Evolutionary conservation across 2,888 invertebrate genomes (phyloP).

Genomic region (Lithophane semibrunnea): DNA sequence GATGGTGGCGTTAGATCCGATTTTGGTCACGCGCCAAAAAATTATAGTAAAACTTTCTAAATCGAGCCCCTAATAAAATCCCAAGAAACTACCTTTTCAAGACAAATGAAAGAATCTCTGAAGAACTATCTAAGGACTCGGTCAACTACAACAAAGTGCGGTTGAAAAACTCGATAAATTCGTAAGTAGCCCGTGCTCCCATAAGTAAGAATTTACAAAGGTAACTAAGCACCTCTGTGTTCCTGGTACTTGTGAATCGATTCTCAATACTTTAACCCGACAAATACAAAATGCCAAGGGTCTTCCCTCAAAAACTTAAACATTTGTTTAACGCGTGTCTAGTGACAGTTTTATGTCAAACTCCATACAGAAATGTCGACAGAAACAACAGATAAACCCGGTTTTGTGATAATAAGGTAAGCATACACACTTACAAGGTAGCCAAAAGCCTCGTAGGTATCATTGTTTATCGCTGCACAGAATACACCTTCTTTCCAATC

Average conservation of each 20-base stretch:
- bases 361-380: too few relatives aligned
- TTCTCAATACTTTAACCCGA: neutral
- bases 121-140: constrained; percentile 1
- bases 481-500: neutral
- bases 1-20: neutral
- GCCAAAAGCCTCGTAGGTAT: too few relatives aligned
- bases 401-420: too few relatives aligned
- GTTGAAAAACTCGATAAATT: constrained; percentile 7
- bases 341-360: too few relatives aligned
- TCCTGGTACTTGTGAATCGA: neutral
- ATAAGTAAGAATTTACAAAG: neutral
- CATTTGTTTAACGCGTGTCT: too few relatives aligned
- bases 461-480: neutral
- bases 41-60: neutral
- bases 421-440: too few relatives aligned
- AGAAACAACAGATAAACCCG: neutral
- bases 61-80: neutral
- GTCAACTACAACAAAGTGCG: neutral
- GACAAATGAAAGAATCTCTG: constrained; percentile 6
- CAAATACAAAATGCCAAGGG: too few relatives aligned
- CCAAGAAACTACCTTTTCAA: neutral
- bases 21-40: neutral
- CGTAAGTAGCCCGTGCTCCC: neutral
- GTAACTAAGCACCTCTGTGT: neutral
- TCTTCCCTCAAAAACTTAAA: too few relatives aligned